A percentile compares a stretch with the other conserved stretches of the same genome.
These are phyloP conservation scores for Paramisgurnus dabryanus DNA, from an alignment of 2,113 vertebrate species.

Conservation along the genomic window DNA sequence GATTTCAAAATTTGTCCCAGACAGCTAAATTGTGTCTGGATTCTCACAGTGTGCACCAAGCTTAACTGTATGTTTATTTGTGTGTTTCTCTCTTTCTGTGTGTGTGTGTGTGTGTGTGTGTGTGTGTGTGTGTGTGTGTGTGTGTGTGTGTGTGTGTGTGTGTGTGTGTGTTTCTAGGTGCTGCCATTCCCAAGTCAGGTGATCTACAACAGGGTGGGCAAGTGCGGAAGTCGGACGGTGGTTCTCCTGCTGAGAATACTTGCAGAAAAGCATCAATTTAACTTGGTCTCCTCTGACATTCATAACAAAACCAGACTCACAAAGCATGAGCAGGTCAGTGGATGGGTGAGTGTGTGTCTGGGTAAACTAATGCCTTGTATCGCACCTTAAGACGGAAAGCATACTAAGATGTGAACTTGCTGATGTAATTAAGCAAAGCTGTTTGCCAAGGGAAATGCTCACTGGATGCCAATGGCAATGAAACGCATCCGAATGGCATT, in stretches of 20 bases:
- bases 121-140: background rate
- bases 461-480: constrained; percentile 8
- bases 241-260: constrained; percentile 91
- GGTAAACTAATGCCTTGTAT: background rate
- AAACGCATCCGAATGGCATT: constrained; percentile 41
- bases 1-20: too few relatives aligned
- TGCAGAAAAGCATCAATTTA: constrained; percentile 93
- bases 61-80: too few relatives aligned
- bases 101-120: too few relatives aligned
- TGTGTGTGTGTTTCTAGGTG: constrained; percentile 71
- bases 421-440: constrained; percentile 29
- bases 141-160: background rate
- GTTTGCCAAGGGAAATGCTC: constrained; percentile 48
- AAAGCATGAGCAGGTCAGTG: constrained; percentile 90
- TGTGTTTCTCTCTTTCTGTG: too few relatives aligned
- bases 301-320: constrained; percentile 98
- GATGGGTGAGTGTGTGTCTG: constrained; percentile 23
- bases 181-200: constrained; percentile 97
- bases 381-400: background rate
- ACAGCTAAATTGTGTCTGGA: too few relatives aligned
- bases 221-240: constrained; percentile 96
- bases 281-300: constrained; percentile 93
- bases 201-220: constrained; percentile 98
- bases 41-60: too few relatives aligned
- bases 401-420: constrained; percentile 53